These are phyloP conservation scores for Dendropsophus ebraccatus DNA, from an alignment of 2,113 vertebrate species.

Conservation along the genomic window DNA sequence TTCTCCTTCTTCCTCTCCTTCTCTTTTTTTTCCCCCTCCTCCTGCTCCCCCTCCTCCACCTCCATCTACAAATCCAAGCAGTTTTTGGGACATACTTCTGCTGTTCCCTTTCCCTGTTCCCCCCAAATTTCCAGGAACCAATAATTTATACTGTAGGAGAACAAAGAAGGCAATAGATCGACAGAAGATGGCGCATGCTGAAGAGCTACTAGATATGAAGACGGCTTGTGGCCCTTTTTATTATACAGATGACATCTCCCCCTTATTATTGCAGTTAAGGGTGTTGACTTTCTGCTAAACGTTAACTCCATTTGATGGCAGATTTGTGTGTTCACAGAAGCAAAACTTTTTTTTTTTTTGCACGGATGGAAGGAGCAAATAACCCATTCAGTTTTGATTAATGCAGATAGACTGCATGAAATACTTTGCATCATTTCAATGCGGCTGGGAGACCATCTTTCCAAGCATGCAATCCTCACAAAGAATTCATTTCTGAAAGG, in stretches of 20 bases:
- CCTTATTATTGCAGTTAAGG: not conserved
- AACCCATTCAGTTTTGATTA: constrained; percentile 42
- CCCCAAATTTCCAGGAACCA: too few relatives aligned
- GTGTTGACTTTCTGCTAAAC: constrained; percentile 36
- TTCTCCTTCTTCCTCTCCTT: too few relatives aligned
- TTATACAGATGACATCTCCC: constrained; percentile 19
- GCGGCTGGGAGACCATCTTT: constrained; percentile 28
- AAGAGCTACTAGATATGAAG: too few relatives aligned
- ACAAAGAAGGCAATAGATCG: too few relatives aligned
- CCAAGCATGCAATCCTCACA: constrained; percentile 36
- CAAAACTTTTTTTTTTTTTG: constrained; percentile 30
- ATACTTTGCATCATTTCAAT: constrained; percentile 40
- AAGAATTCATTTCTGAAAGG: constrained; percentile 55
- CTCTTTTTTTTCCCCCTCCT: too few relatives aligned
- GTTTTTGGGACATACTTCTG: too few relatives aligned
- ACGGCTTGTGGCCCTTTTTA: not conserved
- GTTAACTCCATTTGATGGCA: constrained; percentile 34
- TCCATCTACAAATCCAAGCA: too few relatives aligned
- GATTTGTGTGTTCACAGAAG: constrained; percentile 39
- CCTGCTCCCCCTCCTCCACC: too few relatives aligned
- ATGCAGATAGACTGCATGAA: constrained; percentile 37
- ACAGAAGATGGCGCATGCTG: too few relatives aligned
- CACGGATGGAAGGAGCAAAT: constrained; percentile 7
- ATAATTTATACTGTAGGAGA: too few relatives aligned
- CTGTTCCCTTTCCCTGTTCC: too few relatives aligned